A percentile compares a stretch with the other conserved stretches of the same genome.
phyloP scores from a whole-genome alignment of 37 sponge, comb jelly and placozoan genomes.

The Spongilla lacustris region DNA sequence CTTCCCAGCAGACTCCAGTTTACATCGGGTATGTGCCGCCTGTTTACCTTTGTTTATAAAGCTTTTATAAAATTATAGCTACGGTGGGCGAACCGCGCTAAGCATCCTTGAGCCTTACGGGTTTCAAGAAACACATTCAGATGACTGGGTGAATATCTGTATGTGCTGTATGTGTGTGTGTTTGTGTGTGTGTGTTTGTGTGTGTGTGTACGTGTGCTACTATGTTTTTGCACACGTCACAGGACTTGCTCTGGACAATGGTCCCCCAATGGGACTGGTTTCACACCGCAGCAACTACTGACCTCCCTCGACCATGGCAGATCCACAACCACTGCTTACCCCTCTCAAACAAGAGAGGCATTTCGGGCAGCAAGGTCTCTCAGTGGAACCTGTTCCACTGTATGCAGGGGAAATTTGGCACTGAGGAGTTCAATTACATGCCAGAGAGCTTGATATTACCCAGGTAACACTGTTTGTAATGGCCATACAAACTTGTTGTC shows the following conservation, averaged over 20 bases:
- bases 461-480: constrained; percentile 18
- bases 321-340: constrained; percentile 90
- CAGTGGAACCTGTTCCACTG: constrained; percentile 87
- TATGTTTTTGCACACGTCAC: neutral
- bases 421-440: constrained; percentile 72
- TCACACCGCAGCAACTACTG: neutral
- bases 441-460: constrained; percentile 80
- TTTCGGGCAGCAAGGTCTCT: constrained; percentile 88
- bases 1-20: constrained; percentile 59
- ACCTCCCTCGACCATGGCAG: constrained; percentile 82
- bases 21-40: constrained; percentile 66
- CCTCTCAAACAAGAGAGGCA: constrained; percentile 68
- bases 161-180: neutral
- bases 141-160: constrained; percentile 82
- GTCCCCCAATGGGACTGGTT: constrained; percentile 85
- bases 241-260: constrained; percentile 81
- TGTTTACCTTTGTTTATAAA: neutral
- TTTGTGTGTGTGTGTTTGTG: neutral
- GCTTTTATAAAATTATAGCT: constrained; percentile 27
- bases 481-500: neutral
- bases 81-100: constrained; percentile 80
- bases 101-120: constrained; percentile 78
- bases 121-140: constrained; percentile 74
- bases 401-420: constrained; percentile 78
- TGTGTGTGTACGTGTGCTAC: neutral